Conservation (phyloP, 2,113 vertebrate genomes). For the Malaclemys terrapin region DNA sequence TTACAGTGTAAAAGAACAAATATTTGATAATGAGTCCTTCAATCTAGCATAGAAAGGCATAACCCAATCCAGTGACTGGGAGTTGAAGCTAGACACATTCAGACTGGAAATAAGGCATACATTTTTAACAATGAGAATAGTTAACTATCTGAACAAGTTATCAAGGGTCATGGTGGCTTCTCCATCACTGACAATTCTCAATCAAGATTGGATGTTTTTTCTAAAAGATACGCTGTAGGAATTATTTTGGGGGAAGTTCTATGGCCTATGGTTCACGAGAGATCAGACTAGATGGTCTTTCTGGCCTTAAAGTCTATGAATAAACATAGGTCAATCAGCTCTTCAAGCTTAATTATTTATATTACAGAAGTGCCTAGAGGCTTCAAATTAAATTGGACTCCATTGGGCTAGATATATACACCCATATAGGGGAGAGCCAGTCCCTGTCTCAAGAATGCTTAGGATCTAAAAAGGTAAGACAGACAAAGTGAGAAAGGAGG, state of each 20-base stretch:
- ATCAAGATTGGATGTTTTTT: background rate
- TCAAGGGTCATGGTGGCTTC: background rate
- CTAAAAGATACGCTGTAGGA: background rate
- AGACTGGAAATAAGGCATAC: background rate
- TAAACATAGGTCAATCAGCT: background rate
- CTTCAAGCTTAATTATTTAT: background rate
- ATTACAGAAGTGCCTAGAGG: background rate
- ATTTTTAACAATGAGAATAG: background rate
- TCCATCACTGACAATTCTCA: background rate
- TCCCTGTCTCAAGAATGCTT: background rate
- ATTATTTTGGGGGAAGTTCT: background rate
- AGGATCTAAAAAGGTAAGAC: background rate
- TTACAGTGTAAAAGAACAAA: background rate
- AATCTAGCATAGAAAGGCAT: background rate
- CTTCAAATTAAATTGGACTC: background rate
- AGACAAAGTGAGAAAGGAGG: background rate
- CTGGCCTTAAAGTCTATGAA: background rate
- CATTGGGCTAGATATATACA: fast-evolving
- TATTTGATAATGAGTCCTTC: background rate
- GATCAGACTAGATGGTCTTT: background rate
- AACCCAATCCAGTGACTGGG: background rate
- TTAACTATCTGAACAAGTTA: background rate
- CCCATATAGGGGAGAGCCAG: background rate
- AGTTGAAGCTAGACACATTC: background rate
- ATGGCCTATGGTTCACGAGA: background rate